These are phyloP conservation scores for Epicampocera succincta DNA, from an alignment of 2,888 invertebrate species.

Conservation along the genomic window DNA sequence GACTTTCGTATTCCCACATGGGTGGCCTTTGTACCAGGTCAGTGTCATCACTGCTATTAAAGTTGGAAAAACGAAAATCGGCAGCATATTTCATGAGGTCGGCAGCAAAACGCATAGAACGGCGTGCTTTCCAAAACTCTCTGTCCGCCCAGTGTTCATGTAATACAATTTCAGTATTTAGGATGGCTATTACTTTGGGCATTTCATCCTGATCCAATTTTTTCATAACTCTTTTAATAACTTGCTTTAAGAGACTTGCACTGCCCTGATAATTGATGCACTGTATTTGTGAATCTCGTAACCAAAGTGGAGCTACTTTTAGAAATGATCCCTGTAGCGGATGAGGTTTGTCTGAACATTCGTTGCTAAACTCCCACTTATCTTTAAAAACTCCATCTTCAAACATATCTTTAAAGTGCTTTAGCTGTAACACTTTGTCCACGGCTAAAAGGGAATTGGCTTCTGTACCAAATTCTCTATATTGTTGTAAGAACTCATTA, in stretches of 20 bases:
- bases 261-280: conserved; percentile 94
- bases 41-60: conserved; percentile 85
- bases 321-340: conserved; percentile 83
- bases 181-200: conserved; percentile 73
- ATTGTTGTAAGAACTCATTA: conserved; percentile 88
- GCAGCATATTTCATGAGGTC: conserved; percentile 86
- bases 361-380: conserved; percentile 88
- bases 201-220: conserved; percentile 57
- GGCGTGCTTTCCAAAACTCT: conserved; percentile 91
- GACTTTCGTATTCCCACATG: conserved; percentile 84
- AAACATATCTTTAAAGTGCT: conserved; percentile 93
- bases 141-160: conserved; percentile 93
- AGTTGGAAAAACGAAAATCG: conserved; percentile 84
- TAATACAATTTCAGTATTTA: conserved; percentile 91
- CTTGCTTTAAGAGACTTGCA: conserved; percentile 84
- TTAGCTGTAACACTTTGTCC: conserved; percentile 90
- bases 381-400: conserved; percentile 90
- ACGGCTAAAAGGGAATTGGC: conserved; percentile 82
- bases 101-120: conserved; percentile 94
- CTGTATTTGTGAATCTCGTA: conserved; percentile 83
- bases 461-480: conserved; percentile 73
- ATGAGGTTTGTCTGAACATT: conserved; percentile 81
- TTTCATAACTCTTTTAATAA: conserved; percentile 77
- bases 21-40: conserved; percentile 84
- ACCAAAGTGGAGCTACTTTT: conserved; percentile 85